Conservation (phyloP, 1,140 invertebrate species). For the Drosophila gunungcola region DNA sequence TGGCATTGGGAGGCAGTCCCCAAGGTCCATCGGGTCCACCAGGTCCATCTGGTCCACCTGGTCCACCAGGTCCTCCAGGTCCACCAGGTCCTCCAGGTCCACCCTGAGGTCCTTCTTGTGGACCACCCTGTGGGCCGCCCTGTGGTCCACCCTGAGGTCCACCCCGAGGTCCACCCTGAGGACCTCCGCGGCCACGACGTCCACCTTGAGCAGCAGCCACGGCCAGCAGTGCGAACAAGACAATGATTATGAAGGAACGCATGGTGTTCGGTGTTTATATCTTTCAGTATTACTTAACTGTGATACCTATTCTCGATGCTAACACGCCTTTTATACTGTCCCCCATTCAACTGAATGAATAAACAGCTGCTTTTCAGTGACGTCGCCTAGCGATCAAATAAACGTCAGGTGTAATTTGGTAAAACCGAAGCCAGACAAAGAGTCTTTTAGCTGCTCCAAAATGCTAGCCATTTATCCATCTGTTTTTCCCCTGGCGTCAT, state of each 20-base stretch:
- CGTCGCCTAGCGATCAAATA: slow-evolving; percentile 21
- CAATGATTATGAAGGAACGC: slow-evolving; percentile 30
- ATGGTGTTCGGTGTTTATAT: slow-evolving; percentile 12
- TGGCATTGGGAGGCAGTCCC: slow-evolving; percentile 38
- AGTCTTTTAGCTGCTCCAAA: slow-evolving; percentile 9
- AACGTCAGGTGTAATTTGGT: slow-evolving; percentile 18
- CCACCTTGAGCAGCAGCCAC: slow-evolving; percentile 35
- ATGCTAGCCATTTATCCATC: slow-evolving; percentile 26
- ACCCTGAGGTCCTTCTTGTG: slow-evolving; percentile 6
- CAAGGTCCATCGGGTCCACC: slow-evolving; percentile 18
- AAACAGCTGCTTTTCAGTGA: slow-evolving; percentile 2
- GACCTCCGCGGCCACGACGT: not conserved
- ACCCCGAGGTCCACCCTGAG: slow-evolving; percentile 5
- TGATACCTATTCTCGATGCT: not conserved
- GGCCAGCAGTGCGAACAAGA: slow-evolving; percentile 29
- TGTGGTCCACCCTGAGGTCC: not conserved
- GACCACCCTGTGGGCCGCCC: slow-evolving; percentile 11
- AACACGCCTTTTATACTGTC: slow-evolving; percentile 35
- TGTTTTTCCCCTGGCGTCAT: slow-evolving; percentile 25
- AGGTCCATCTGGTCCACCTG: not conserved
- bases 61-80: slow-evolving; percentile 3
- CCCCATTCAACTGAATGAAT: not conserved
- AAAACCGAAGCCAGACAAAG: slow-evolving; percentile 14
- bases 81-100: not conserved
- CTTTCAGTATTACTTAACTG: slow-evolving; percentile 17